Conservation (phyloP, 2,113 vertebrate genomes). For the Danionella cerebrum region DNA sequence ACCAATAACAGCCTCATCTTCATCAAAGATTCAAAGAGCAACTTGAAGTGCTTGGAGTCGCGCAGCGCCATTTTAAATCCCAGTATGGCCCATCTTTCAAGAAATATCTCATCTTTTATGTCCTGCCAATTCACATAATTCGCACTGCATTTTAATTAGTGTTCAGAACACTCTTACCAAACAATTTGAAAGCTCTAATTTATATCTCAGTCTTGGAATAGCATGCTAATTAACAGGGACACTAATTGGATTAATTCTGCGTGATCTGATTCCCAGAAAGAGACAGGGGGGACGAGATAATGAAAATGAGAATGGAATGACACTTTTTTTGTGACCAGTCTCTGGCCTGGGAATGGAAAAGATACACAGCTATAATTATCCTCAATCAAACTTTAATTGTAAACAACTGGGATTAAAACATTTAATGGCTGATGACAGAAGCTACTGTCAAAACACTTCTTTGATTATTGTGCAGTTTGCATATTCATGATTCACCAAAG, state of each 20-base stretch:
- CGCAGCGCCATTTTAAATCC: not conserved
- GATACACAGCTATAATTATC: not conserved
- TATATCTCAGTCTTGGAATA: conserved; percentile 38
- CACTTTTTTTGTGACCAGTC: not conserved
- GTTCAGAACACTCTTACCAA: conserved; percentile 35
- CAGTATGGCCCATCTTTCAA: not conserved
- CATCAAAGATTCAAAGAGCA: not conserved
- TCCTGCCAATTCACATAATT: conserved; percentile 34
- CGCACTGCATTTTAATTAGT: conserved; percentile 41
- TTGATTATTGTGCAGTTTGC: not conserved
- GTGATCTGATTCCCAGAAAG: conserved; percentile 33
- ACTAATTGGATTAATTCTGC: conserved; percentile 40
- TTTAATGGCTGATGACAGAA: not conserved
- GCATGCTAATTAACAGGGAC: conserved; percentile 37
- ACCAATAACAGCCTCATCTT: not conserved
- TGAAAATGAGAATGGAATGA: conserved; percentile 25
- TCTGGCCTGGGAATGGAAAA: not conserved
- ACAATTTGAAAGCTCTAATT: conserved; percentile 34
- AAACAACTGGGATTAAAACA: not conserved
- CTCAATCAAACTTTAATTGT: not conserved
- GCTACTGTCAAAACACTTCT: not conserved
- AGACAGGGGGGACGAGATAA: conserved; percentile 17
- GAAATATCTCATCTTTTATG: conserved; percentile 26
- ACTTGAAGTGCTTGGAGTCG: not conserved
- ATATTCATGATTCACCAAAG: too few relatives aligned